These are phyloP conservation scores for Eilema caniola DNA, from an alignment of 2,888 invertebrate genomes.

Conservation along the genomic window DNA sequence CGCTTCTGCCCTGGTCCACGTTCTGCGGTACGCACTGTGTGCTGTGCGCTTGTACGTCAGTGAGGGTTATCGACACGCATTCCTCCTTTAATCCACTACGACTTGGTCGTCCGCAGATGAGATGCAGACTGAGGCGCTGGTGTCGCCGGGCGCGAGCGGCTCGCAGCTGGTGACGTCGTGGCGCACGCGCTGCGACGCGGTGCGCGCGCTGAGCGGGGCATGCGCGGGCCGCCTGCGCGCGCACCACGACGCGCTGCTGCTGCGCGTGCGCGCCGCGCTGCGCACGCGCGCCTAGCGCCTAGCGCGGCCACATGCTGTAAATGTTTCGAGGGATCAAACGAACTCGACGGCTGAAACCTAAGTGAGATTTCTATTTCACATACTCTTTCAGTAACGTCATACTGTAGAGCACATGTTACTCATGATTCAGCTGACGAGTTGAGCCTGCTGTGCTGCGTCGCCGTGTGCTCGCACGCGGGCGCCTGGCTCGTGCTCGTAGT, in stretches of 20 bases:
- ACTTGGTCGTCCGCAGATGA: slow-evolving; percentile 51
- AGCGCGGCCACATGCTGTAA: too few relatives aligned
- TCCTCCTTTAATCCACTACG: background rate
- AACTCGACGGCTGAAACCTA: too few relatives aligned
- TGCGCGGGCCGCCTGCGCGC: slow-evolving; percentile 35
- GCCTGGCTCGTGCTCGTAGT: too few relatives aligned
- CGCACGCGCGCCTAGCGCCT: slow-evolving; percentile 4
- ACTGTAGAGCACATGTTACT: too few relatives aligned
- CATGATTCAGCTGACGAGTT: too few relatives aligned
- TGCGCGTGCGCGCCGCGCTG: slow-evolving; percentile 27
- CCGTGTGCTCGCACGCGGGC: too few relatives aligned
- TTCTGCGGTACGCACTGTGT: slow-evolving; percentile 54
- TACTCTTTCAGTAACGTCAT: too few relatives aligned
- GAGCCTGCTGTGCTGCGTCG: too few relatives aligned
- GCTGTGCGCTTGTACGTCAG: too few relatives aligned
- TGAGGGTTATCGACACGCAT: background rate
- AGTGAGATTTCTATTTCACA: too few relatives aligned
- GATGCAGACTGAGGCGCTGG: slow-evolving; percentile 45
- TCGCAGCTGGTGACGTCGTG: slow-evolving; percentile 41
- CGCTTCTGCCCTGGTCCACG: slow-evolving; percentile 60
- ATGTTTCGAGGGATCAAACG: too few relatives aligned
- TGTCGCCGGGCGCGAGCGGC: slow-evolving; percentile 33
- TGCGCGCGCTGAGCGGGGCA: slow-evolving; percentile 47
- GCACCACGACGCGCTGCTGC: slow-evolving; percentile 16
- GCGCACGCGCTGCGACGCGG: slow-evolving; percentile 37